Base-by-base conservation (phyloP, 1,140 invertebrate genomes). In the Brachionus manjavacas region DNA sequence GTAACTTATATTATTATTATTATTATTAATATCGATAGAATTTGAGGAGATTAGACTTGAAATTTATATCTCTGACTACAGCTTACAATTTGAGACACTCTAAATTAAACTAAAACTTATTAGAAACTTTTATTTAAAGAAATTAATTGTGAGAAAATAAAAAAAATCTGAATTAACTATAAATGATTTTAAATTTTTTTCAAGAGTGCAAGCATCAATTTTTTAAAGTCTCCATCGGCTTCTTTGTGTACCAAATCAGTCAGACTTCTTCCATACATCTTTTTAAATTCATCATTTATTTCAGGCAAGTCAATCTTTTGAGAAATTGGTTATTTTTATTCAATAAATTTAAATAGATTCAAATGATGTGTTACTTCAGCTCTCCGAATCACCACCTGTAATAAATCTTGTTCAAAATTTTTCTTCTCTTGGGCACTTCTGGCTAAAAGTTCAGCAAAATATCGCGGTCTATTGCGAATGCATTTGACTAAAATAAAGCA, bases 241-340 rank as follows among this genome's bases (percentile, higher is more conserved):
- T 80, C 46, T 39, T 80, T 80, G 3, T 55, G 0, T 3, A 80
- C 43, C 25, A 60, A 31, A 64, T 80, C 76, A 31, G 9, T 60
- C 9, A 80, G 43, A 52, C 76, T 80, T 64, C 55, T 64, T 3
- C 20, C 31, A 35, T 80, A 80, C 43, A 52, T 16, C 14, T 23
- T 55, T 52, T 80, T 55, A 11, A 31, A 80, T 41, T 80, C 76
- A 41, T 23, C 28, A 39, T 23, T 60, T 81, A 81, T 81, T 81
- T 81, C 79, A 12, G 79, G 52, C 52, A 81, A 66, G n/a, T 81
- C 79, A 46, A 81, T 68, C 79, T 81, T 4, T 1, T 41, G 6
- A 16, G 16, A 35, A 64, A 80, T 16, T 8, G 20, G 16, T 52
- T 25, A 8, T n/a, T 80, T 16, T 35, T 9, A n/a, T n/a, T n/a